A percentile compares a stretch with the other conserved stretches of the same genome.
These are phyloP conservation scores for Rhodeus uyekii DNA, from an alignment of 2,797 vertebrate genomes.

Conservation along the genomic window DNA sequence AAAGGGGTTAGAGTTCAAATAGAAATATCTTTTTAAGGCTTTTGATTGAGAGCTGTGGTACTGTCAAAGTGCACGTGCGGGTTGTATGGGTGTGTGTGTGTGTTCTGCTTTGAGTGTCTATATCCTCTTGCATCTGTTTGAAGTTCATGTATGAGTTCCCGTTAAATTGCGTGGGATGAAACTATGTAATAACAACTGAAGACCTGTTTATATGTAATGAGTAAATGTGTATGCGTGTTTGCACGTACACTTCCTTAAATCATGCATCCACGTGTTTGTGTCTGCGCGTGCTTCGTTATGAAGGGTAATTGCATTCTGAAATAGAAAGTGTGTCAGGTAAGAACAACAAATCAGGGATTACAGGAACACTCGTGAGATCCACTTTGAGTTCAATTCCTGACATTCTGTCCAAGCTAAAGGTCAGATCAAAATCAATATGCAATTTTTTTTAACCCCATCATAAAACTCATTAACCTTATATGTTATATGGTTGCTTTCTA, in stretches of 20 bases:
- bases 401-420: conserved; percentile 3
- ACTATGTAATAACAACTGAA: neutral
- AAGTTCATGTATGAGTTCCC: neutral
- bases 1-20: neutral
- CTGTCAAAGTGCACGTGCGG: neutral
- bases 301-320: neutral
- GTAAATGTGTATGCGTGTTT: neutral
- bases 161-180: neutral
- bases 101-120: neutral
- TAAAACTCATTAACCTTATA: conserved; percentile 11
- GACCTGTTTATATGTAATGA: neutral
- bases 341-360: conserved; percentile 29
- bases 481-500: neutral
- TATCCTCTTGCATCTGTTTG: neutral
- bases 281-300: neutral
- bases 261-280: neutral
- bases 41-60: neutral
- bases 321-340: neutral
- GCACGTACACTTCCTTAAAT: neutral
- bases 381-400: conserved; percentile 12
- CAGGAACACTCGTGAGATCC: neutral
- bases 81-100: neutral
- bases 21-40: neutral
- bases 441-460: neutral
- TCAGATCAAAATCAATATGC: conserved; percentile 10